Evolutionary conservation across 2,888 invertebrate species (phyloP), one percentile per base, ranked within the genome.

Genomic region (Macropis europaea): DNA sequence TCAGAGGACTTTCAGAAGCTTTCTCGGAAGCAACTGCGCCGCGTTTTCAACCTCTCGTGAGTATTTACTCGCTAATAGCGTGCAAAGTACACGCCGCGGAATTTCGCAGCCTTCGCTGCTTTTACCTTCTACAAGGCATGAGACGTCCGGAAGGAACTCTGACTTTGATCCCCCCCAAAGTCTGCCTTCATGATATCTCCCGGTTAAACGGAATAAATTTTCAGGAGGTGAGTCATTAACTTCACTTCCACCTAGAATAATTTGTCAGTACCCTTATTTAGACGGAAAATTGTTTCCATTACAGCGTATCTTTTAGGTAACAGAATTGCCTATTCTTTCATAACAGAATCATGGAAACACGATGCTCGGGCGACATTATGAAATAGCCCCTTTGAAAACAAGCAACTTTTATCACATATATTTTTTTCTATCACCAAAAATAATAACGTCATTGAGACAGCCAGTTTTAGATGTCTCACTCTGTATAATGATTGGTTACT

Each of bases 31-130:
- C 60, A 52, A 45, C 43, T 62, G 66, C 63, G 40, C 53, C 43
- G 48, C 63, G 69, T 73, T 76, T 76, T 52, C 66, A 43, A 47
- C 50, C 69, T 62, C 71, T 64, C 53, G 42, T 40, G 68, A 71
- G 68, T 76, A 69, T 76, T 75, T 77, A 73, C 77, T 52, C 69
- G 75, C 75, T 80, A 79, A 80, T 80, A 77, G 77, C 80, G 73
- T 66, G 76, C 72, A 72, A 72, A 79, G 77, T 77, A 79, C 69
- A 68, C 69, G 67, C 50, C 22, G 26, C 61, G 52, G 56, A 72
- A 75, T 72, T 76, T 74, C 74, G 73, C 62, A 59, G 64, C 52
- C 67, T 54, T 38, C 72, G 62, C 61, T 48, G 42, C 66, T 43
- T 53, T 52, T 48, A 40, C 30, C 63, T 38, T 24, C 38, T 22